phyloP scores from a whole-genome alignment of 2,888 invertebrate species.

The Agrilus mali region DNA sequence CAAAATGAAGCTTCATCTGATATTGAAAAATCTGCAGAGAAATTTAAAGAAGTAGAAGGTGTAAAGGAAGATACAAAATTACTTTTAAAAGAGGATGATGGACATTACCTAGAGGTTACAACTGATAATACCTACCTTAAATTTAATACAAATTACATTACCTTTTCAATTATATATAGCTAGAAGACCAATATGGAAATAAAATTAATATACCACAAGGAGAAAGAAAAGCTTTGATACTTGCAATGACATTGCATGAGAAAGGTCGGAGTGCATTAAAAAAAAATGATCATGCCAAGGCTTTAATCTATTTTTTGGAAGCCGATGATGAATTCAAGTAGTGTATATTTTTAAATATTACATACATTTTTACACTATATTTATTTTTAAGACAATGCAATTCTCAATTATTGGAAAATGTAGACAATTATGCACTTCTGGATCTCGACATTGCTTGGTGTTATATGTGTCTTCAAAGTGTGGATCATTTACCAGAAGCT shows the following conservation, averaged over 20 bases:
- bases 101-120: slow-evolving; percentile 42
- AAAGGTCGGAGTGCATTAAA: slow-evolving; percentile 60
- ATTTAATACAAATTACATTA: background rate
- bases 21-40: slow-evolving; percentile 26
- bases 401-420: slow-evolving; percentile 49
- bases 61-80: slow-evolving; percentile 32
- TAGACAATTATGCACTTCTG: slow-evolving; percentile 73
- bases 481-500: slow-evolving; percentile 62
- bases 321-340: slow-evolving; percentile 61
- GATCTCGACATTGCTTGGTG: slow-evolving; percentile 86
- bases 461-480: slow-evolving; percentile 62
- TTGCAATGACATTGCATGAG: slow-evolving; percentile 70
- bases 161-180: slow-evolving; percentile 28
- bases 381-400: slow-evolving; percentile 47
- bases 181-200: slow-evolving; percentile 70
- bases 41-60: slow-evolving; percentile 26
- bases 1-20: slow-evolving; percentile 26
- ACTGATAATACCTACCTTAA: background rate
- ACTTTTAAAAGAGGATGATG: slow-evolving; percentile 36
- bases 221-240: slow-evolving; percentile 56
- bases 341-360: slow-evolving; percentile 1
- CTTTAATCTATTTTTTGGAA: slow-evolving; percentile 62
- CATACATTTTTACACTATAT: slow-evolving; percentile 9
- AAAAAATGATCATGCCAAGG: slow-evolving; percentile 51
- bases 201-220: slow-evolving; percentile 53